Base-by-base conservation (phyloP, 2,113 vertebrate species). In the Xiphophorus hellerii region DNA sequence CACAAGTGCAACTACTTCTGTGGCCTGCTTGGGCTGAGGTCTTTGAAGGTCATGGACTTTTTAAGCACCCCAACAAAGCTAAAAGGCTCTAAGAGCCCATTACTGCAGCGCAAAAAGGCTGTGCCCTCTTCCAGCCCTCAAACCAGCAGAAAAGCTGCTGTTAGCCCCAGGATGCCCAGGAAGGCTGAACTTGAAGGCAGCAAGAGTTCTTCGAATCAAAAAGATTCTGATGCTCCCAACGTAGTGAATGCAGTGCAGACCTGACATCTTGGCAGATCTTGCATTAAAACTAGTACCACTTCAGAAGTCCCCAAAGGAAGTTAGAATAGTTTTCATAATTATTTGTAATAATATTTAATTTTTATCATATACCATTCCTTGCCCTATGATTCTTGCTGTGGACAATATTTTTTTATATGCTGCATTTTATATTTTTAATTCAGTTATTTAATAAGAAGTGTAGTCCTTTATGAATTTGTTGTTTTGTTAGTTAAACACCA, bases 1-100 rank as follows among this genome's bases (percentile, higher is more conserved):
- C 98, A 99, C 90, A 95, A 94, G 80, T 99, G 98, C 81, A 98
- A 96, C 90, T 93, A 28, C 82, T 98, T 96, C 92, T 99, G 98
- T 80, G 94, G 94, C 71, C 93, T 97, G 71, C 94, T 99, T 65
- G 92, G 95, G 60, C 92, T 99, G 60, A 90, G 89, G 39, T 86
- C 94, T 27, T 89, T 97, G 30, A 97, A 96, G 87, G 83, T 76
- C 10, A 89, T 92, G 2, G 97, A 99, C 67, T 81, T 90, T 10
- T 85, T 94, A 37, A 90, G 93, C 62, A 91, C 91, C 3, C 94
- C 94, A 0, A 28, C 78, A n/a, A 99, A 97, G 81, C 84, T 94
- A 62, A 99, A 97, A 81, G 92, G 94, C 66, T 95, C 97, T 80
- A 96, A 86, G 87, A 99, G 98, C 83, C 97, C 98, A 5, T 91